Conservation (phyloP, 2,888 invertebrate genomes). For the Cyrtodaria siliqua region DNA sequence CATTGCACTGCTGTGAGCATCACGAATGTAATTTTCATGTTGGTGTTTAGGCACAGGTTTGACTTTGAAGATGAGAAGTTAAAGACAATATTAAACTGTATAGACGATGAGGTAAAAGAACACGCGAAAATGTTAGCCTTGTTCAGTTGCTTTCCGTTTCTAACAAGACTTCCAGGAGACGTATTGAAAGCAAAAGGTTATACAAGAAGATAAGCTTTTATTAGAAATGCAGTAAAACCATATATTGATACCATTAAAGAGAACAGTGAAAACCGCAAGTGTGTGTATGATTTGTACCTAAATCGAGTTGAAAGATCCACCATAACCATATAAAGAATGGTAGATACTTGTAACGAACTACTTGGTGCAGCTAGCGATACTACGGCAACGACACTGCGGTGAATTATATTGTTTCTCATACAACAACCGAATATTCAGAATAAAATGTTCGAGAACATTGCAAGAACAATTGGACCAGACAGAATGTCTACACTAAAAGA, state of each 20-base stretch:
- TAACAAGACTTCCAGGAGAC: not conserved
- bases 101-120: not conserved
- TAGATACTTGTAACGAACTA: not conserved
- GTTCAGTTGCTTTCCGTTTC: slow-evolving; percentile 22
- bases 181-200: not conserved
- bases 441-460: slow-evolving; percentile 11
- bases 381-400: slow-evolving; percentile 3
- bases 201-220: not conserved
- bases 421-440: slow-evolving; percentile 19
- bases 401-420: slow-evolving; percentile 12
- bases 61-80: slow-evolving; percentile 30
- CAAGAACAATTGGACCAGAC: not conserved
- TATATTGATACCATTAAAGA: no score
- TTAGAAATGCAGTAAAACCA: no score
- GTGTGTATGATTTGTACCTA: not conserved
- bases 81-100: slow-evolving; percentile 6
- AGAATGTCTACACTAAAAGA: not conserved
- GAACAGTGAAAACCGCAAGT: not conserved
- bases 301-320: not conserved
- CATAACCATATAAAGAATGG: slow-evolving; percentile 15
- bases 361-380: slow-evolving; percentile 20
- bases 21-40: slow-evolving; percentile 27
- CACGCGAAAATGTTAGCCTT: slow-evolving; percentile 12
- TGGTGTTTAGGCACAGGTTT: slow-evolving; percentile 37
- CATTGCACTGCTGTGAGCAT: slow-evolving; percentile 13